phyloP scores from a whole-genome alignment of 2,888 invertebrate genomes.

The Drosophila demipolita region DNA sequence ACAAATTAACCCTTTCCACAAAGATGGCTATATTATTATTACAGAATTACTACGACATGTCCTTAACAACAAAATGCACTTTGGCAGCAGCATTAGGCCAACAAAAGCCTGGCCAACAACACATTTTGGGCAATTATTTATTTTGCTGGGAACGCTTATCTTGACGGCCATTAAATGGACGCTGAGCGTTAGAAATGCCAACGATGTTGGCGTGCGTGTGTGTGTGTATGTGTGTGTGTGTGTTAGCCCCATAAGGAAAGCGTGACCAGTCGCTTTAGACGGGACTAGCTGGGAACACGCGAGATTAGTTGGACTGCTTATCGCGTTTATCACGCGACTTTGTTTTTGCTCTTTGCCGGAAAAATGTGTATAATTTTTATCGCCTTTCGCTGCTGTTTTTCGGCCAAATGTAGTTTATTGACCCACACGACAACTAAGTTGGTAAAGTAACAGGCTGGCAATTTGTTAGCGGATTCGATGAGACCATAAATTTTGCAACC shows the following conservation, averaged over 20 bases:
- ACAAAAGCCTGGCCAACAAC: conserved; percentile 11
- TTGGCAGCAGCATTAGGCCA: conserved; percentile 10
- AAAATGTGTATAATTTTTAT: conserved; percentile 63
- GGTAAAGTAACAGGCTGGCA: conserved; percentile 62
- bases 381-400: conserved; percentile 28
- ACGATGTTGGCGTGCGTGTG: conserved; percentile 46
- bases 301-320: conserved; percentile 42
- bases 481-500: conserved; percentile 56
- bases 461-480: conserved; percentile 53
- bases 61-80: conserved; percentile 48
- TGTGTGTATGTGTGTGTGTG: conserved; percentile 15
- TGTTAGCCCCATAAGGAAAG: conserved; percentile 32
- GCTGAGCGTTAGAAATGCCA: conserved; percentile 67
- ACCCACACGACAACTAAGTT: conserved; percentile 53
- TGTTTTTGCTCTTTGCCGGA: conserved; percentile 31
- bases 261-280: conserved; percentile 49
- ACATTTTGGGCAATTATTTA: conserved; percentile 71
- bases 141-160: conserved; percentile 66
- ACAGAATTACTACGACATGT: conserved; percentile 9
- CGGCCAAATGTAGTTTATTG: conserved; percentile 65
- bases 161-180: conserved; percentile 76
- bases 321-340: conserved; percentile 73
- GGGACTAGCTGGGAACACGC: conserved; percentile 27
- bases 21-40: neutral
- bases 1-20: neutral